phyloP scores from a whole-genome alignment of 92 coral and sea anemone genomes.

The Porites divaricata region DNA sequence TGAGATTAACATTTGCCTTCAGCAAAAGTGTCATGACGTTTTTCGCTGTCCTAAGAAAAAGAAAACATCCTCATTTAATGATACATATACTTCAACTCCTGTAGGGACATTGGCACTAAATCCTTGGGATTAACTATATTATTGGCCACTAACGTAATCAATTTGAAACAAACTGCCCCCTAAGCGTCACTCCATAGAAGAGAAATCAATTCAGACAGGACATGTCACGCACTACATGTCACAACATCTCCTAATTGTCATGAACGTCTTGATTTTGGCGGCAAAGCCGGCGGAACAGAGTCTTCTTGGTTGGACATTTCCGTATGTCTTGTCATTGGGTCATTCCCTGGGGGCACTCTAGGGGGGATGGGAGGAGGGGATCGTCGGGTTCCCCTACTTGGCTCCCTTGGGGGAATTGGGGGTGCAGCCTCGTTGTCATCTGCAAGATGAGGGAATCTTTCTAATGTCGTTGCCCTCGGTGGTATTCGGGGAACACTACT shows the following conservation, averaged over 20 bases:
- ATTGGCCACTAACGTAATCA: conserved; percentile 10
- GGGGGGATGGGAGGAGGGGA: conserved; percentile 85
- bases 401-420: conserved; percentile 81
- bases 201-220: conserved; percentile 7
- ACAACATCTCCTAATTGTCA: conserved; percentile 28
- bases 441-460: conserved; percentile 21
- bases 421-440: conserved; percentile 60
- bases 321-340: conserved; percentile 10
- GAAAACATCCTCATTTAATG: neutral
- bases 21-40: neutral
- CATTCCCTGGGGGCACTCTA: conserved; percentile 45
- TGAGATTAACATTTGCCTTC: neutral
- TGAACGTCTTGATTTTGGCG: conserved; percentile 42
- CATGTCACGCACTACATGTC: conserved; percentile 11
- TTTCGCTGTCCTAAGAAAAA: neutral
- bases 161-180: conserved; percentile 19
- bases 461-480: conserved; percentile 28
- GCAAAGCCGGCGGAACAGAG: conserved; percentile 39
- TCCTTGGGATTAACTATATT: conserved; percentile 19
- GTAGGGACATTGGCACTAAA: conserved; percentile 18
- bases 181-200: neutral
- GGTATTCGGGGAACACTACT: conserved; percentile 29
- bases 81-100: conserved; percentile 25
- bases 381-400: conserved; percentile 42
- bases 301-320: conserved; percentile 42